Evolutionary conservation across 2,113 vertebrate species (phyloP).

Genomic region (Laticauda laticaudata): DNA sequence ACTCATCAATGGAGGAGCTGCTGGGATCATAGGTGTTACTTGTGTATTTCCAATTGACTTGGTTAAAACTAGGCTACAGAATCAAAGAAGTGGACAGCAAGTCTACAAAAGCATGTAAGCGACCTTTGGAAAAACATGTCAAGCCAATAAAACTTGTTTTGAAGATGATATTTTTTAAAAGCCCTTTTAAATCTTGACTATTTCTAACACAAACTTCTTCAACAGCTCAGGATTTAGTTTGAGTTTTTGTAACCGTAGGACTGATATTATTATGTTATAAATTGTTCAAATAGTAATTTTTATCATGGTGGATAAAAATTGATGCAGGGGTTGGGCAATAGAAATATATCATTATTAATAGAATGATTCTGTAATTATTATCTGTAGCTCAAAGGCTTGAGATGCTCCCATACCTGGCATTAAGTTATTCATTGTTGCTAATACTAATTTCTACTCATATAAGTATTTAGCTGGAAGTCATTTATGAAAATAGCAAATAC

Average conservation of each 20-base stretch:
- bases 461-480: background rate
- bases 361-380: background rate
- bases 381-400: background rate
- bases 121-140: background rate
- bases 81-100: conserved; percentile 77
- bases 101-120: conserved; percentile 81
- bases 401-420: background rate
- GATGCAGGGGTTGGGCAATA: background rate
- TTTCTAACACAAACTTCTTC: background rate
- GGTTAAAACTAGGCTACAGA: conserved; percentile 83
- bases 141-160: background rate
- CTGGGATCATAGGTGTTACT: conserved; percentile 82
- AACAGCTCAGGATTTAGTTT: background rate
- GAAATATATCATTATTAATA: background rate
- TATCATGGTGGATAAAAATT: background rate
- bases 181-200: background rate
- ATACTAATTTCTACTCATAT: background rate
- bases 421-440: background rate
- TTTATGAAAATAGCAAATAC: background rate
- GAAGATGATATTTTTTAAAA: background rate
- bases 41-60: conserved; percentile 85
- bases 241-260: background rate
- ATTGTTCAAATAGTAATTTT: background rate
- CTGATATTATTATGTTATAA: background rate
- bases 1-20: conserved; percentile 81